Evolutionary conservation across 2,888 invertebrate genomes (phyloP).

Genomic region (Tupiocoris notatus): DNA sequence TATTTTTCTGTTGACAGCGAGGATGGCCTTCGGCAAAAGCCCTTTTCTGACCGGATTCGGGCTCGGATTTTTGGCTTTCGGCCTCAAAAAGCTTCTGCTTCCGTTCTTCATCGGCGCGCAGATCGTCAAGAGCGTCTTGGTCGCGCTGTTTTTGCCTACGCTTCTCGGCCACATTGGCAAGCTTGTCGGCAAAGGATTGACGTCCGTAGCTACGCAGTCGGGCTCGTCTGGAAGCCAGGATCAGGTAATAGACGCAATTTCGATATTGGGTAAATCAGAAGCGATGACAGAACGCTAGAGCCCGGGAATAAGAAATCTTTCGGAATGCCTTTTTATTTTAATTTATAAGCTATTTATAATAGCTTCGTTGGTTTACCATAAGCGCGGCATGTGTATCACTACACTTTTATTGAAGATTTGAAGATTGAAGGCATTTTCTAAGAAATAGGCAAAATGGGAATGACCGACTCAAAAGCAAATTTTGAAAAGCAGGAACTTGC

Average conservation of each 20-base stretch:
- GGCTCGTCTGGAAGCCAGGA: constrained; percentile 57
- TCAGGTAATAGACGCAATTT: no score
- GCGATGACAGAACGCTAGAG: no score
- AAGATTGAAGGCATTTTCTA: no score
- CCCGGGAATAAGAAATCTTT: no score
- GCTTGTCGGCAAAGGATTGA: constrained; percentile 75
- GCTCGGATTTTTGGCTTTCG: constrained; percentile 70
- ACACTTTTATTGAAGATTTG: no score
- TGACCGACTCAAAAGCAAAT: no score
- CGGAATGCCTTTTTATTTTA: neutral
- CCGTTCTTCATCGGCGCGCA: constrained; percentile 80
- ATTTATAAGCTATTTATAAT: neutral
- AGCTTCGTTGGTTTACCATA: neutral
- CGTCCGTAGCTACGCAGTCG: constrained; percentile 57
- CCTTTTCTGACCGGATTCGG: constrained; percentile 65
- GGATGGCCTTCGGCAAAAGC: constrained; percentile 59
- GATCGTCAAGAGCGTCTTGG: constrained; percentile 75
- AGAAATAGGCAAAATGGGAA: no score
- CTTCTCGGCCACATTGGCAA: constrained; percentile 80
- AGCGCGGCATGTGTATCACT: neutral
- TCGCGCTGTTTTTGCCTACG: constrained; percentile 81
- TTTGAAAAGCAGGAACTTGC: no score
- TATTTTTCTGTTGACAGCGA: constrained; percentile 48
- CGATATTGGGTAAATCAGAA: no score
- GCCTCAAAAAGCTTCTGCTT: constrained; percentile 77